Base-by-base conservation (phyloP, 2,113 vertebrate species). In the Tachycineta bicolor region DNA sequence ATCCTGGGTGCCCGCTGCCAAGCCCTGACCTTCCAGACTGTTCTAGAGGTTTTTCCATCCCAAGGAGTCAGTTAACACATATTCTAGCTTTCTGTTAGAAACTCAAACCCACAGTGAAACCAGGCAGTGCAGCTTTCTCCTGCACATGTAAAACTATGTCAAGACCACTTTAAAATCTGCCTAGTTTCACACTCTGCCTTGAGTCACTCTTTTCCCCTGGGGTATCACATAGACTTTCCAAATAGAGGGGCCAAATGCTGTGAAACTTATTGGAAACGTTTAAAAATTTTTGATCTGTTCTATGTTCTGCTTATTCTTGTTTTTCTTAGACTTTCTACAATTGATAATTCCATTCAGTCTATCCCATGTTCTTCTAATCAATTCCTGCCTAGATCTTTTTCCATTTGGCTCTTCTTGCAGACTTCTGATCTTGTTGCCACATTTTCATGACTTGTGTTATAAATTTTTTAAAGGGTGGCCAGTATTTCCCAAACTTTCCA, bases 221-320 rank as follows among this genome's bases (percentile, higher is more conserved):
- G 78, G 33, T 80, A 86, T 88, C 85, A 77, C 39, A 17, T 81
- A 31, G 58, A 70, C 59, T 90, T 96, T 96, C 94, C 87, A 83
- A 90, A 88, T 47, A 41, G 91, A 83, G 15, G 50, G 71, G 55
- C 92, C 94, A 97, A 93, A 90, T 69, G 23, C 79, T 93, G 67
- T 94, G 96, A 65, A 94, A 90, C 20, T 58, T 93, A 55, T 3
- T 96, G 89, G 94, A 87, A 93, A 88, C 19, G 1, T 90, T 93
- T 93, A 23, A 86, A 87, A 41, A 59, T 69, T 69, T 95, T 91
- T 94, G 82, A 94, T 67, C 85, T 93, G 34, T 82, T 87, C 87
- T 88, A 2, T 71, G 78, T 95, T 93, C 67, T 39, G 69, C 82
- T 91, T 87, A 49, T 87, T 90, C 26, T 62, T 84, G 43, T 89